Evolutionary conservation across 2,888 invertebrate genomes (phyloP), one percentile per base, ranked within the genome.

Genomic region (Trisateles emortualis): DNA sequence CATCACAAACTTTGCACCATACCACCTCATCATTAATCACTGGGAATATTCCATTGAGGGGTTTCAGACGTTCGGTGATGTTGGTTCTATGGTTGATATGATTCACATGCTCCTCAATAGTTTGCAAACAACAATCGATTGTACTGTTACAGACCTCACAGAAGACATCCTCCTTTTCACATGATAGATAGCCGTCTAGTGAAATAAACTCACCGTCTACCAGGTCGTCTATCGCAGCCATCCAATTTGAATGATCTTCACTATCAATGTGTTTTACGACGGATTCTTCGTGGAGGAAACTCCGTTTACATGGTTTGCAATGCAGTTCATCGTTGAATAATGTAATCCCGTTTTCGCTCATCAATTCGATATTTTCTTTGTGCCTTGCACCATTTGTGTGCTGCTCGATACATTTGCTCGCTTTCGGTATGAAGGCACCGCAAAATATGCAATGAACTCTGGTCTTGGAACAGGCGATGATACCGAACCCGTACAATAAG

Each of bases 331-430:
- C 79, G 36, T 81, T 65, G 36, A 61, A 61, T 22, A 79, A 83
- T 38, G 62, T 64, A 56, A 89, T 74, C 1, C 84, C 88, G 48
- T 88, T 84, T 51, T 83, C 79, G 26, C 75, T 66, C 83, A 86
- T 84, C 36, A 84, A 66, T 41, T 81, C 78, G 16, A 87, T 80
- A 39, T 83, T 83, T 13, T 87, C 85, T 54, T 83, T 85, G 59
- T 89, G 88, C 66, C 81, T 86, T 16, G 78, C 71, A 5, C 87
- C 88, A 50, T 86, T 84, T 13, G 75, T 78, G 59, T 89, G 88
- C 60, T 88, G 85, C 47, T 87, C 87, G 48, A 89, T 87, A 57
- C 86, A 87, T 82, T 82, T 86, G 41, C 72, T 80, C 1, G 87
- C 84, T 54, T 87, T 88, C 14, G 88, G 85, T 59, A 89, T 84